Conservation (phyloP, 2,888 invertebrate genomes). For the Euplexia lucipara region DNA sequence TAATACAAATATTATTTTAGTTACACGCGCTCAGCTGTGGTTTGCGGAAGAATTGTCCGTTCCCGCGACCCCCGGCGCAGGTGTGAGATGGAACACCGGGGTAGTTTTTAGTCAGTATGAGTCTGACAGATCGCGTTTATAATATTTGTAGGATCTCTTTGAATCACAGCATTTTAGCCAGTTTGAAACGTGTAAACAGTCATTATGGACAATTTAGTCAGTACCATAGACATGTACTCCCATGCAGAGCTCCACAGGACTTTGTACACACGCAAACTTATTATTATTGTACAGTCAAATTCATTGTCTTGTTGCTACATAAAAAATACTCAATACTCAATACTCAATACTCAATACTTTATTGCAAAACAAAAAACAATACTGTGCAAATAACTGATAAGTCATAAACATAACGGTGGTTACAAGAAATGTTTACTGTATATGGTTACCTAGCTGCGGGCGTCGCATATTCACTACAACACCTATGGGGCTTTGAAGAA, state of each 20-base stretch:
- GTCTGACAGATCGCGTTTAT: no score
- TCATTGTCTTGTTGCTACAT: slow-evolving; percentile 22
- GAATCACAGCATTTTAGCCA: no score
- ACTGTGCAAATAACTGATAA: slow-evolving; percentile 32
- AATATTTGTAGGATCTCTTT: no score
- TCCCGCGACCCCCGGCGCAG: no score
- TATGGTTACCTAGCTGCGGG: slow-evolving; percentile 19
- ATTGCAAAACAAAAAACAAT: no score
- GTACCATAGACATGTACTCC: neutral
- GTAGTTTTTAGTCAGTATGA: no score
- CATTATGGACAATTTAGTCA: slow-evolving; percentile 13
- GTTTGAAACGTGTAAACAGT: no score
- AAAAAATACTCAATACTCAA: slow-evolving; percentile 24
- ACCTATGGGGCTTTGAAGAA: neutral
- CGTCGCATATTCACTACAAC: slow-evolving; percentile 11
- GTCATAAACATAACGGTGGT: slow-evolving; percentile 32
- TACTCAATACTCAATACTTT: no score
- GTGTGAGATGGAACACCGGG: no score
- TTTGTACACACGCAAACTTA: neutral
- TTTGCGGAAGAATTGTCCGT: no score
- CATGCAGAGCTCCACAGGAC: slow-evolving; percentile 11
- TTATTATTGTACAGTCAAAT: slow-evolving; percentile 18
- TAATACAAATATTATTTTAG: neutral
- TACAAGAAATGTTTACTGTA: slow-evolving; percentile 15
- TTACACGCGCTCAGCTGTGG: no score